Conservation (phyloP, 2,888 invertebrate genomes). For the Rhopalosiphum nymphaeae region DNA sequence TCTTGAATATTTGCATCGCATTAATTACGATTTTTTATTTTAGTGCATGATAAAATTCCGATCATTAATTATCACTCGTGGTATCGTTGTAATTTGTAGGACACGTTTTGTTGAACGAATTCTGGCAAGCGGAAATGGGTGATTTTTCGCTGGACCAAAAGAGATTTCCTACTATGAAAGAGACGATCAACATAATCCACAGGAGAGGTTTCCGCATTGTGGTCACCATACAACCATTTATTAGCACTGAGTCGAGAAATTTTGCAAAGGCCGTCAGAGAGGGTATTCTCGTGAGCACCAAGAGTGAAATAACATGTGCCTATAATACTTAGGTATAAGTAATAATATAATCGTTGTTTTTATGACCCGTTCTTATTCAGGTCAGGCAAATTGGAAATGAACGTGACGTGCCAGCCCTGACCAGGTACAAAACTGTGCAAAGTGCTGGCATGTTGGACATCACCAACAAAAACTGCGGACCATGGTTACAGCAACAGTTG, state of each 20-base stretch:
- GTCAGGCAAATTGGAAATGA: slow-evolving; percentile 81
- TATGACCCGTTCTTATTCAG: slow-evolving; percentile 57
- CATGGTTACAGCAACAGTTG: slow-evolving; percentile 84
- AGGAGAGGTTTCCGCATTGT: slow-evolving; percentile 88
- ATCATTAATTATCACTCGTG: neutral
- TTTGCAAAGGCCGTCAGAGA: slow-evolving; percentile 85
- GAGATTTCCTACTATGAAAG: slow-evolving; percentile 83
- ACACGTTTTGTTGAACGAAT: slow-evolving; percentile 70
- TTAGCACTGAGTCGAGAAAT: slow-evolving; percentile 86
- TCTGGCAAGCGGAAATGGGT: slow-evolving; percentile 72
- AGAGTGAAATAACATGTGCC: neutral
- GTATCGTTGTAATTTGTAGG: slow-evolving; percentile 67
- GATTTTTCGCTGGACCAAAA: slow-evolving; percentile 85
- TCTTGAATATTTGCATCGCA: neutral
- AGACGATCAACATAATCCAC: slow-evolving; percentile 84
- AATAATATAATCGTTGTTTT: neutral
- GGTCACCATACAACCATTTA: slow-evolving; percentile 91
- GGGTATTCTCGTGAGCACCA: slow-evolving; percentile 76
- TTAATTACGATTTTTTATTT: neutral
- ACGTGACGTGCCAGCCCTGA: slow-evolving; percentile 84
- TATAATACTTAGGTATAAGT: neutral
- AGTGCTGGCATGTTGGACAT: slow-evolving; percentile 90
- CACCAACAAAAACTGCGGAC: slow-evolving; percentile 83
- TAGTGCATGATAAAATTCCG: neutral
- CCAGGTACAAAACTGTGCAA: slow-evolving; percentile 82